phyloP scores from a whole-genome alignment of 1,140 invertebrate species.

The Ceratina australensis region DNA sequence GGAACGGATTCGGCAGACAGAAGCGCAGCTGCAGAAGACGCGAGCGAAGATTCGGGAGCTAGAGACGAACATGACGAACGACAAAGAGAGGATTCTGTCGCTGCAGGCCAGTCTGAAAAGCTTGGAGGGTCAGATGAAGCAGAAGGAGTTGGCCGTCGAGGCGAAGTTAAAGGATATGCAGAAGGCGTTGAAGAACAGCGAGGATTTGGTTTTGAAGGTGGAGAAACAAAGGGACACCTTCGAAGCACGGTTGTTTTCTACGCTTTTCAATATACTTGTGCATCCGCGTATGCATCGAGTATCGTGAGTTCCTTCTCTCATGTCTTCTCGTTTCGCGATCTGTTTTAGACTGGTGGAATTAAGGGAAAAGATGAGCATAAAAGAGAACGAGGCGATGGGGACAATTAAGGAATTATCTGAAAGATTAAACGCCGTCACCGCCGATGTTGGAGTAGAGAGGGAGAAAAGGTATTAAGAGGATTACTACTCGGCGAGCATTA shows the following conservation, averaged over 20 bases:
- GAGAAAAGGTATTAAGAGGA: slow-evolving; percentile 46
- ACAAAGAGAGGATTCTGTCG: slow-evolving; percentile 56
- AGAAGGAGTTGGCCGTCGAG: slow-evolving; percentile 63
- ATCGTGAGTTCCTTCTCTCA: background rate
- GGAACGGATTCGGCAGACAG: slow-evolving; percentile 46
- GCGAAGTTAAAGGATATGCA: slow-evolving; percentile 61
- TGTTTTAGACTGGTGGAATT: slow-evolving; percentile 59
- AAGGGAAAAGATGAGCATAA: slow-evolving; percentile 55
- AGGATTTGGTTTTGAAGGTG: slow-evolving; percentile 55
- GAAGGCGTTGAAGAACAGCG: slow-evolving; percentile 62
- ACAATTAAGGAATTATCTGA: slow-evolving; percentile 51
- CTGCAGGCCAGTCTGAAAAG: slow-evolving; percentile 59
- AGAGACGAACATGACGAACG: slow-evolving; percentile 48
- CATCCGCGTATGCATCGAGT: background rate
- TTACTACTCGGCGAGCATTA: background rate
- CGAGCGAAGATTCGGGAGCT: slow-evolving; percentile 57
- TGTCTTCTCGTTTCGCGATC: background rate
- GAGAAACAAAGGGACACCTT: slow-evolving; percentile 68
- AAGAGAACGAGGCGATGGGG: slow-evolving; percentile 52
- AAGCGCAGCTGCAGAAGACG: slow-evolving; percentile 57
- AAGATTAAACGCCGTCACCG: slow-evolving; percentile 36
- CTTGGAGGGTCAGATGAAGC: slow-evolving; percentile 59
- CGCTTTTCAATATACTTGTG: background rate
- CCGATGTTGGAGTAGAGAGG: slow-evolving; percentile 41
- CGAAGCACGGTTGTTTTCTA: slow-evolving; percentile 61